phyloP scores from a whole-genome alignment of 2,888 invertebrate genomes.

The Sisyra terminalis region DNA sequence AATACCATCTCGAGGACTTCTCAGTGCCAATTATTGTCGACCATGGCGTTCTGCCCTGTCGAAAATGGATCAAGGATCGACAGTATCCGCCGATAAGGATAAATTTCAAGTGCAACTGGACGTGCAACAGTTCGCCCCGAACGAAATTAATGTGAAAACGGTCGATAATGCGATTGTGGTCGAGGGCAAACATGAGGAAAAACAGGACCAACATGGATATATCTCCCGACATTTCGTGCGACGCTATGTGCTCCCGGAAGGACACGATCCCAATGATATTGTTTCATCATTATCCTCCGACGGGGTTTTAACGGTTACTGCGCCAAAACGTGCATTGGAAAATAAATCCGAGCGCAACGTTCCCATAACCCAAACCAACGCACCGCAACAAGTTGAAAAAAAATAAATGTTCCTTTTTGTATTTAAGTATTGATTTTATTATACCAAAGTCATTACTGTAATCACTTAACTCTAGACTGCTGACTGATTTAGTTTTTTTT shows the following conservation, averaged over 20 bases:
- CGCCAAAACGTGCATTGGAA: slow-evolving; percentile 34
- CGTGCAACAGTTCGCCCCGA: slow-evolving; percentile 62
- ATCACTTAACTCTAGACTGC: too few species aligned
- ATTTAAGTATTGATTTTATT: too few species aligned
- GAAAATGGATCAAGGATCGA: slow-evolving; percentile 34
- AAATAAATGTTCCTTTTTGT: too few species aligned
- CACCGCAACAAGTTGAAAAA: too few species aligned
- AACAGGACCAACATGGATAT: slow-evolving; percentile 56
- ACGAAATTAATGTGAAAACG: slow-evolving; percentile 62
- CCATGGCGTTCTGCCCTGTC: slow-evolving; percentile 32
- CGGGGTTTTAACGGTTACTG: slow-evolving; percentile 51
- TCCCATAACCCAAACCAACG: too few species aligned
- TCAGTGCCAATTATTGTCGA: slow-evolving; percentile 22
- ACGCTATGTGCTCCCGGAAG: slow-evolving; percentile 55
- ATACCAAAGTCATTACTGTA: too few species aligned
- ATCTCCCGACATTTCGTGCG: slow-evolving; percentile 61
- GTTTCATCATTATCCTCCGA: slow-evolving; percentile 59
- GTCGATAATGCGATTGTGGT: slow-evolving; percentile 50
- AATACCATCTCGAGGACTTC: slow-evolving; percentile 3
- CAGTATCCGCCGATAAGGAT: slow-evolving; percentile 40
- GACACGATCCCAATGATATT: slow-evolving; percentile 52
- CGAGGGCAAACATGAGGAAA: slow-evolving; percentile 67
- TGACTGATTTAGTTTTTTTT: too few species aligned
- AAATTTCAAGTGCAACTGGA: slow-evolving; percentile 57
- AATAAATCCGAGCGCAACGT: too few species aligned